These are phyloP conservation scores for Sylvia atricapilla DNA, from an alignment of 2,113 vertebrate genomes.

Conservation along the genomic window DNA sequence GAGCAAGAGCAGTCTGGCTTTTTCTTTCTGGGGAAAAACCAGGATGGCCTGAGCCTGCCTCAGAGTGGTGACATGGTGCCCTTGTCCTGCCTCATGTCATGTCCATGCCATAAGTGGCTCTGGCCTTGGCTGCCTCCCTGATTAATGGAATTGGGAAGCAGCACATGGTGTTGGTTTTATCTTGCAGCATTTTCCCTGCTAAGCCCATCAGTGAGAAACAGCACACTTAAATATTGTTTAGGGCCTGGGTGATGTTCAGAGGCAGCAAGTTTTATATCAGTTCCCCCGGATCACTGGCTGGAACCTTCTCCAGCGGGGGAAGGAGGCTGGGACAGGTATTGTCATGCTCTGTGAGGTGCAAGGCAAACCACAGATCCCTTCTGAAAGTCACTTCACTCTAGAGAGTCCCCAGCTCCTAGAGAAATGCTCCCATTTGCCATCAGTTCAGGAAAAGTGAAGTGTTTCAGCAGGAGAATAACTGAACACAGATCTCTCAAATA, in stretches of 20 bases:
- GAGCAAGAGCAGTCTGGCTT: not conserved
- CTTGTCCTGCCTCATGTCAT: fast-evolving
- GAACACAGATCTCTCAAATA: not conserved
- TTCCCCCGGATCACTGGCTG: not conserved
- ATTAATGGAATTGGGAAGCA: not conserved
- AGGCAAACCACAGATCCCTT: not conserved
- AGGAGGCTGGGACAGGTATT: not conserved
- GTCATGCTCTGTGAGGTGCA: not conserved
- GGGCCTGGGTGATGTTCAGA: not conserved
- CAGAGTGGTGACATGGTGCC: fast-evolving
- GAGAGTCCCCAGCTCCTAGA: not conserved
- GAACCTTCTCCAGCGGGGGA: not conserved
- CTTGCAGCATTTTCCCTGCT: not conserved
- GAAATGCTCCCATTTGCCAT: not conserved
- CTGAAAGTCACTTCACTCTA: not conserved
- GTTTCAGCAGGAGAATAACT: not conserved
- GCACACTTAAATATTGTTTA: not conserved
- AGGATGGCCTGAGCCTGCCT: not conserved
- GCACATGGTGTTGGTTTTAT: fast-evolving
- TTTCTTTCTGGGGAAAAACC: not conserved
- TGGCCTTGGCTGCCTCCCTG: not conserved
- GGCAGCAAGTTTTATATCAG: not conserved
- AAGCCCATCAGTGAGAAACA: not conserved
- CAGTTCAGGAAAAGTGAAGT: not conserved
- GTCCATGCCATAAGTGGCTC: fast-evolving